Evolutionary conservation across 2,113 vertebrate species (phyloP).

Genomic region (Cavia porcellus): DNA sequence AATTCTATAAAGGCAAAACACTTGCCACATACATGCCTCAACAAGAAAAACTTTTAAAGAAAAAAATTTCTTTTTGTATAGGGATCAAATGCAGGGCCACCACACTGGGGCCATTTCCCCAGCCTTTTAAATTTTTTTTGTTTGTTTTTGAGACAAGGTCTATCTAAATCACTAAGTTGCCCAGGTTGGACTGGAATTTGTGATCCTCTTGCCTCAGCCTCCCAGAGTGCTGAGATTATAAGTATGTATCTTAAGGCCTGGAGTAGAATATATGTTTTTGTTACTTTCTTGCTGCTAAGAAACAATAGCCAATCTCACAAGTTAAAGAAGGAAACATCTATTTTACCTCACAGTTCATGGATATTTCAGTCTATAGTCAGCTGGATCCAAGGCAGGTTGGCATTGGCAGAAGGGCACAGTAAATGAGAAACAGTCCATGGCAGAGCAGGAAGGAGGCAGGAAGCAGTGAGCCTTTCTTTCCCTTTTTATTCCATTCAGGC

Average conservation of each 20-base stretch:
- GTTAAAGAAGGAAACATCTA: neutral
- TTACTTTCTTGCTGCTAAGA: neutral
- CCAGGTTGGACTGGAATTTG: neutral
- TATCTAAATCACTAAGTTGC: neutral
- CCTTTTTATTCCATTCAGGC: neutral
- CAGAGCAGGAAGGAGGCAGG: neutral
- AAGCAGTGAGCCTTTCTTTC: neutral
- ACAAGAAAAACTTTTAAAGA: neutral
- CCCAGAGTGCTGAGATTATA: neutral
- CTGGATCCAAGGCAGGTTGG: neutral
- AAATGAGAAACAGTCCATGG: neutral
- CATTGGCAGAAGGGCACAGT: neutral
- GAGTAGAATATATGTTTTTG: neutral
- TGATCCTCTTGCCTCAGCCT: neutral
- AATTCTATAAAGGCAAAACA: neutral
- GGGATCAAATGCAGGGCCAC: neutral
- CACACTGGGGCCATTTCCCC: neutral
- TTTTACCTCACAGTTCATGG: neutral
- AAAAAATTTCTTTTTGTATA: neutral
- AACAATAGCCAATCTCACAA: neutral
- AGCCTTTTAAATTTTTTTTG: too few species aligned
- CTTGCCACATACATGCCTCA: neutral
- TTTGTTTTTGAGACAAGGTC: neutral
- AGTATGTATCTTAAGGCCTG: neutral
- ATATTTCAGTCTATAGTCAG: neutral